Percentiles rank a stretch among this genome's conserved stretches.
These are phyloP conservation scores for Rousettus madagascariensis DNA, from an alignment of 2,797 vertebrate species.

Conservation along the genomic window DNA sequence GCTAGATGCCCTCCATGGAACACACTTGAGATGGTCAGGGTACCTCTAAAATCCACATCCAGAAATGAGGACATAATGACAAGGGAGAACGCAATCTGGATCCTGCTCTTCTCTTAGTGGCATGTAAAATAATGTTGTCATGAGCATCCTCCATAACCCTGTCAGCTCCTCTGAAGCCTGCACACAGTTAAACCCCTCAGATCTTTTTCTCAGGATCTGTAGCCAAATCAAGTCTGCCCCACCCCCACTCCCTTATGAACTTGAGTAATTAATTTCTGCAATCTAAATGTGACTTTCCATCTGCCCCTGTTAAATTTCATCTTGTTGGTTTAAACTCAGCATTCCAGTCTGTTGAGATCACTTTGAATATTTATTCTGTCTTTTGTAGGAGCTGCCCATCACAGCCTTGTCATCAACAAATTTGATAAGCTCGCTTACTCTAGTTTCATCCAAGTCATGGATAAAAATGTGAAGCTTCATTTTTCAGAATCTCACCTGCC, in stretches of 20 bases:
- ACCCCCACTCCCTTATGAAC: constrained; percentile 49
- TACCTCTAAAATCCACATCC: background rate
- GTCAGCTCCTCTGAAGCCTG: background rate
- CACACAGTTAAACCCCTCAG: constrained; percentile 35
- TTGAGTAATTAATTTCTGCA: constrained; percentile 72
- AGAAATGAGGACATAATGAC: background rate
- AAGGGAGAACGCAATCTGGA: background rate
- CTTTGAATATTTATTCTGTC: constrained; percentile 69
- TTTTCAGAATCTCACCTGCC: constrained; percentile 48
- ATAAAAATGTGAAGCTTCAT: constrained; percentile 58
- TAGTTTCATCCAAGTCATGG: constrained; percentile 47
- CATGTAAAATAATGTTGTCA: background rate
- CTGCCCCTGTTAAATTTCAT: constrained; percentile 71
- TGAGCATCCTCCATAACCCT: background rate
- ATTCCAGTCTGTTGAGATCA: constrained; percentile 69
- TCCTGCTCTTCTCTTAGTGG: background rate
- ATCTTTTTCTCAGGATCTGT: constrained; percentile 50
- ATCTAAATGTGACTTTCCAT: constrained; percentile 76
- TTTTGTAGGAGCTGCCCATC: constrained; percentile 72
- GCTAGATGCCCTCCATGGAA: background rate
- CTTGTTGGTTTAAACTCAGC: constrained; percentile 63
- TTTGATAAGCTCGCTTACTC: constrained; percentile 65
- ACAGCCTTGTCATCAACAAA: constrained; percentile 65
- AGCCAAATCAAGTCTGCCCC: constrained; percentile 56
- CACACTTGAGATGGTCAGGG: background rate